Conservation (phyloP, 2,888 invertebrate genomes). For the Allophyes oxyacanthae region DNA sequence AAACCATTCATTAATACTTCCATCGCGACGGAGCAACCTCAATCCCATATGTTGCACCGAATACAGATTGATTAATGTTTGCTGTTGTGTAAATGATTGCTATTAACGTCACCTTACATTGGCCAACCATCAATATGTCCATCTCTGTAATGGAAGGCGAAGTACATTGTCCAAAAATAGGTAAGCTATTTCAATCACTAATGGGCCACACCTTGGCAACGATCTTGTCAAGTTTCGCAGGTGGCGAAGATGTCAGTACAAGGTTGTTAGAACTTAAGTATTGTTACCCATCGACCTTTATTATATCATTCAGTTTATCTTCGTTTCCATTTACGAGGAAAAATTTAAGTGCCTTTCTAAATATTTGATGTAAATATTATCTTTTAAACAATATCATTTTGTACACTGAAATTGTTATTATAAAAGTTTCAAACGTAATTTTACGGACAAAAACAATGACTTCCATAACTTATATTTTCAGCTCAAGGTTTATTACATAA, state of each 20-base stretch:
- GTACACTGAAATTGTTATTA: neutral
- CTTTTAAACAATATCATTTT: no score
- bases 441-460: neutral
- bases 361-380: no score
- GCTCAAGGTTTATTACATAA: constrained; percentile 1
- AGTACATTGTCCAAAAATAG: constrained; percentile 4
- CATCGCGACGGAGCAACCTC: neutral
- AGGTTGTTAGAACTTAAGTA: no score
- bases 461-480: constrained; percentile 2
- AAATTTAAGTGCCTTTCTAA: no score
- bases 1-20: constrained; percentile 6
- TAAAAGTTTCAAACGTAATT: constrained; percentile 1
- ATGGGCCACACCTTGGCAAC: no score
- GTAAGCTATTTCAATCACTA: no score
- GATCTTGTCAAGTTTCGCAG: no score
- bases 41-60: constrained; percentile 4
- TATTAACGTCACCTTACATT: constrained; percentile 35
- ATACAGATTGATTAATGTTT: constrained; percentile 33
- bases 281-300: no score
- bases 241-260: no score
- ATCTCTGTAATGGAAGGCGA: constrained; percentile 18
- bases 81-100: constrained; percentile 41
- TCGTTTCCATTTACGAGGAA: no score
- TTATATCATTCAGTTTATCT: no score
- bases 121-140: constrained; percentile 36